These are phyloP conservation scores for Hedya salicella DNA, from an alignment of 2,888 invertebrate genomes.

Conservation along the genomic window DNA sequence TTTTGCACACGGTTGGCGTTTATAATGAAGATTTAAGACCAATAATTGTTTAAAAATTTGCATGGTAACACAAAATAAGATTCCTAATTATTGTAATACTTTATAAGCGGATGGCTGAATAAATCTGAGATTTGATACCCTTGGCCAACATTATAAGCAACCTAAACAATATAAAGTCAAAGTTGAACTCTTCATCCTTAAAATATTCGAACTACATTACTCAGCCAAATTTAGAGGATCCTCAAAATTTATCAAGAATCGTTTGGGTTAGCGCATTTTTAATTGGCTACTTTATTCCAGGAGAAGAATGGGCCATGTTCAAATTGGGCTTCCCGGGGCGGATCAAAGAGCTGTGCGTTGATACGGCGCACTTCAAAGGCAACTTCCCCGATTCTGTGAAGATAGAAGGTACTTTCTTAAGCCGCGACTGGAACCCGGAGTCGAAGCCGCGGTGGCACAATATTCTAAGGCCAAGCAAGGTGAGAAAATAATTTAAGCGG, in stretches of 20 bases:
- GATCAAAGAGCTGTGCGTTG: slow-evolving; percentile 81
- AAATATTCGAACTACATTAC: background rate
- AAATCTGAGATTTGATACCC: too few relatives aligned
- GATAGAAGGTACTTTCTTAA: slow-evolving; percentile 80
- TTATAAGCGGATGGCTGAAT: too few relatives aligned
- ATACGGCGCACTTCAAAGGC: slow-evolving; percentile 87
- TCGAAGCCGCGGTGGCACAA: slow-evolving; percentile 70
- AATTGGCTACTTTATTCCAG: slow-evolving; percentile 55
- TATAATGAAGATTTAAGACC: too few relatives aligned
- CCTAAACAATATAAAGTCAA: too few relatives aligned
- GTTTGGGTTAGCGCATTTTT: slow-evolving; percentile 19
- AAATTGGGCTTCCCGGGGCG: slow-evolving; percentile 82
- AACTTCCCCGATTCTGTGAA: slow-evolving; percentile 87
- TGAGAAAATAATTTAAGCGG: slow-evolving; percentile 48
- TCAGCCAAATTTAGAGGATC: slow-evolving; percentile 13
- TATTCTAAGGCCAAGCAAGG: slow-evolving; percentile 82
- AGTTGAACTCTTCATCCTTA: background rate
- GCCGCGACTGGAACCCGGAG: slow-evolving; percentile 62
- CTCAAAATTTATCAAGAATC: slow-evolving; percentile 19
- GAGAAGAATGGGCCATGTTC: slow-evolving; percentile 87
- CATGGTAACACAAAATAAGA: too few relatives aligned
- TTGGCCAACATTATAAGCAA: too few relatives aligned
- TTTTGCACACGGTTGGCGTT: too few relatives aligned
- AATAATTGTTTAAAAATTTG: too few relatives aligned
- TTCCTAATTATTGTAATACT: too few relatives aligned